Conservation (phyloP, 1,140 invertebrate species). For the Pinna nobilis region DNA sequence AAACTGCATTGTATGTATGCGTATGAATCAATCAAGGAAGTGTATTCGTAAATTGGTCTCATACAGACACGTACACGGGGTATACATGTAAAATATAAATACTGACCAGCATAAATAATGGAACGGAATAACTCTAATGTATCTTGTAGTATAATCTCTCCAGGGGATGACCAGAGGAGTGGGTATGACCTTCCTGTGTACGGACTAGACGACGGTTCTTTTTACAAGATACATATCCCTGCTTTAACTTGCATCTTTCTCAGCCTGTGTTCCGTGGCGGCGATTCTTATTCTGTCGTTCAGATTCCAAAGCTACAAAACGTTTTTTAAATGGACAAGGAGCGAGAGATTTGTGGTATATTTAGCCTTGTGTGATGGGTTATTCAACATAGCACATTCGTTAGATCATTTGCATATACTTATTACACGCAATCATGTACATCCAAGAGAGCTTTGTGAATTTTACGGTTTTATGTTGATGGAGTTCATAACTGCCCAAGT, state of each 20-base stretch:
- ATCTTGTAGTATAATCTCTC: too few relatives aligned
- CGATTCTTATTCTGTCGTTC: constrained; percentile 23
- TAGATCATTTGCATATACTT: constrained; percentile 32
- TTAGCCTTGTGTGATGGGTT: constrained; percentile 35
- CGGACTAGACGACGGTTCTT: constrained; percentile 33
- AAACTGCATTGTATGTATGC: too few relatives aligned
- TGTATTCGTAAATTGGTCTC: too few relatives aligned
- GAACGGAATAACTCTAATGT: too few relatives aligned
- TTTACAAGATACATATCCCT: constrained; percentile 38
- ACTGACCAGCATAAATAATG: too few relatives aligned
- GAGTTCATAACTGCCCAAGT: constrained; percentile 47
- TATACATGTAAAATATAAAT: too few relatives aligned
- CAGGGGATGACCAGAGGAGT: too few relatives aligned
- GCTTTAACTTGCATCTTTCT: constrained; percentile 34
- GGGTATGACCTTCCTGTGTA: constrained; percentile 37
- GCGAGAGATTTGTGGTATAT: constrained; percentile 45
- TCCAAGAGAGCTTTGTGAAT: constrained; percentile 40
- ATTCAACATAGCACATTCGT: constrained; percentile 33
- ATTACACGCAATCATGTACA: constrained; percentile 39
- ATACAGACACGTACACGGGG: too few relatives aligned
- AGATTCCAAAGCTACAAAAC: constrained; percentile 20
- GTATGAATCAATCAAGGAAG: too few relatives aligned
- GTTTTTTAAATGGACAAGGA: constrained; percentile 36
- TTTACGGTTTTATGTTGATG: constrained; percentile 49
- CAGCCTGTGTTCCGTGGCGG: constrained; percentile 17